These are phyloP conservation scores for Bettongia penicillata DNA, from an alignment of 2,113 vertebrate genomes.

Conservation along the genomic window DNA sequence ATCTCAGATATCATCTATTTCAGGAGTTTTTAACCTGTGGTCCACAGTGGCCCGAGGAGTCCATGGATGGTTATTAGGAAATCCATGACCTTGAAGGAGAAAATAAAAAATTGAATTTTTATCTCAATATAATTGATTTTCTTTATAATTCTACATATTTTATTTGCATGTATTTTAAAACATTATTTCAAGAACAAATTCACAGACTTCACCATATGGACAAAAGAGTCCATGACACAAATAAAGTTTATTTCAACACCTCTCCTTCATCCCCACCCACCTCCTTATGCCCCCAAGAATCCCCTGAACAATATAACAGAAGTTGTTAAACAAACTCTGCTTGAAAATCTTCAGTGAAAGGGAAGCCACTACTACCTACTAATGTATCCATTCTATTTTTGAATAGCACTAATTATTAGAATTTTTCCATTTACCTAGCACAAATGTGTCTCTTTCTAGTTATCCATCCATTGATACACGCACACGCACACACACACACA, in stretches of 20 bases:
- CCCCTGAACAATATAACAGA: background rate
- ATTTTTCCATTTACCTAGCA: background rate
- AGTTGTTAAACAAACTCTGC: background rate
- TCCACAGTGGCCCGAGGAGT: background rate
- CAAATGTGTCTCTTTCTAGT: background rate
- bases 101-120: background rate
- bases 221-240: background rate
- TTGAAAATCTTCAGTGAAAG: background rate
- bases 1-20: background rate
- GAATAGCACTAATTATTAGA: background rate
- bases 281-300: background rate
- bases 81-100: background rate
- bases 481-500: too few relatives aligned
- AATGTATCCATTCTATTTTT: background rate
- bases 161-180: background rate
- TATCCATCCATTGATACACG: background rate
- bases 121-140: background rate
- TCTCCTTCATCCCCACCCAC: background rate
- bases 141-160: background rate
- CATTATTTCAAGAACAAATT: background rate
- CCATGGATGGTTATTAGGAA: background rate
- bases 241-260: background rate
- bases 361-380: background rate
- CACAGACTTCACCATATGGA: background rate
- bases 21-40: background rate